Evolutionary conservation across 2,113 vertebrate genomes (phyloP).

Genomic region (Muscicapa adusta): DNA sequence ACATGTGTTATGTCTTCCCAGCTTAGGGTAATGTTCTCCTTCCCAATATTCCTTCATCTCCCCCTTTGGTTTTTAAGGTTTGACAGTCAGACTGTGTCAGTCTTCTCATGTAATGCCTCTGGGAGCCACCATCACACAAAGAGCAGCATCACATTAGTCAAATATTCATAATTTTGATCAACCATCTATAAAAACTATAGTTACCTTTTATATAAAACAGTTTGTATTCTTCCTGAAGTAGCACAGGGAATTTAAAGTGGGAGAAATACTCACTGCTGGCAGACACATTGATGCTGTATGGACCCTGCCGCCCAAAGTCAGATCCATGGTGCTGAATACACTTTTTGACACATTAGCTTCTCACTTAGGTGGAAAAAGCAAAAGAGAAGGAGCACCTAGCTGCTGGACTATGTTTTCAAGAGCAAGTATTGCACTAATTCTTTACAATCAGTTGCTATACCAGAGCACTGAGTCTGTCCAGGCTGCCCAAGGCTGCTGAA

Average conservation of each 20-base stretch:
- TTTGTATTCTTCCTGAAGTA: neutral
- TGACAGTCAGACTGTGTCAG: neutral
- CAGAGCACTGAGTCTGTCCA: neutral
- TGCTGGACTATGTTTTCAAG: neutral
- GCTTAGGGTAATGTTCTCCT: neutral
- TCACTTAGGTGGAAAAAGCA: neutral
- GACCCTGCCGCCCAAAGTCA: neutral
- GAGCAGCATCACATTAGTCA: neutral
- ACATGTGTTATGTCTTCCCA: fast-evolving
- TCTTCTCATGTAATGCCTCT: neutral
- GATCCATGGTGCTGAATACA: neutral
- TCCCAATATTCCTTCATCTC: neutral
- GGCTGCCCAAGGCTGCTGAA: neutral
- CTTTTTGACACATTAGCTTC: neutral
- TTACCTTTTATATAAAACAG: neutral
- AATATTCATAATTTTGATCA: neutral
- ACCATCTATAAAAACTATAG: fast-evolving
- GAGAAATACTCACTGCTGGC: neutral
- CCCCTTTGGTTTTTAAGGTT: neutral
- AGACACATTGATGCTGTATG: neutral
- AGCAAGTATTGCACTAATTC: neutral
- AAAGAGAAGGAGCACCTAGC: neutral
- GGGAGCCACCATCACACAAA: neutral
- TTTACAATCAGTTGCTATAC: neutral
- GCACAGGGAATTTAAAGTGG: neutral